phyloP scores from a whole-genome alignment of 2,113 vertebrate genomes.

The Oryzias celebensis region DNA sequence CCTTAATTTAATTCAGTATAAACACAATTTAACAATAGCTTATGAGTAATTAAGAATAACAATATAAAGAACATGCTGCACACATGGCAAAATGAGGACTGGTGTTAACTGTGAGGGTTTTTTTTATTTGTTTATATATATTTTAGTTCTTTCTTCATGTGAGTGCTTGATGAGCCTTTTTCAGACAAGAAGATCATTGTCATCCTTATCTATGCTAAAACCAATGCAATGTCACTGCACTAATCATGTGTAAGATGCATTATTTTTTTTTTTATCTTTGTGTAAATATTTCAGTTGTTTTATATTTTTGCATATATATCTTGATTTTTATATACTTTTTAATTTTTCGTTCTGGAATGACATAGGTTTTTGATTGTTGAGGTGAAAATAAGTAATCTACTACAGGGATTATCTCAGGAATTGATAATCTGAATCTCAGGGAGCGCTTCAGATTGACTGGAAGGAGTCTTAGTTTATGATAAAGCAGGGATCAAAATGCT shows the following conservation, averaged over 20 bases:
- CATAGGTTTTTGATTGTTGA: constrained; percentile 22
- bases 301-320: constrained; percentile 44
- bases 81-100: constrained; percentile 41
- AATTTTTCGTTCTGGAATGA: constrained; percentile 36
- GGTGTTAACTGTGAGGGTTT: constrained; percentile 33
- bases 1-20: constrained; percentile 33
- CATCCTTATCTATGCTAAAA: constrained; percentile 61
- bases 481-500: constrained; percentile 15
- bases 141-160: constrained; percentile 4
- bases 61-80: constrained; percentile 37
- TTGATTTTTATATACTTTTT: constrained; percentile 42
- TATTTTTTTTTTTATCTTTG: constrained; percentile 25
- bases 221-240: constrained; percentile 76
- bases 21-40: constrained; percentile 34
- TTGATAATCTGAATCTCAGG: constrained; percentile 74
- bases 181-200: constrained; percentile 35
- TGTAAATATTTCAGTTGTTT: constrained; percentile 43
- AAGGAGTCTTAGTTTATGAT: constrained; percentile 39
- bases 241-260: constrained; percentile 70
- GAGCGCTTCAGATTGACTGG: constrained; percentile 64
- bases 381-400: constrained; percentile 2
- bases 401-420: constrained; percentile 71
- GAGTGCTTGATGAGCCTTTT: constrained; percentile 31
- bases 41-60: constrained; percentile 23
- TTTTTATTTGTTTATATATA: constrained; percentile 23